Percentiles rank a stretch among this genome's conserved stretches.
These are phyloP conservation scores for Pollachius pollachius DNA, from an alignment of 2,113 vertebrate species.

Conservation along the genomic window DNA sequence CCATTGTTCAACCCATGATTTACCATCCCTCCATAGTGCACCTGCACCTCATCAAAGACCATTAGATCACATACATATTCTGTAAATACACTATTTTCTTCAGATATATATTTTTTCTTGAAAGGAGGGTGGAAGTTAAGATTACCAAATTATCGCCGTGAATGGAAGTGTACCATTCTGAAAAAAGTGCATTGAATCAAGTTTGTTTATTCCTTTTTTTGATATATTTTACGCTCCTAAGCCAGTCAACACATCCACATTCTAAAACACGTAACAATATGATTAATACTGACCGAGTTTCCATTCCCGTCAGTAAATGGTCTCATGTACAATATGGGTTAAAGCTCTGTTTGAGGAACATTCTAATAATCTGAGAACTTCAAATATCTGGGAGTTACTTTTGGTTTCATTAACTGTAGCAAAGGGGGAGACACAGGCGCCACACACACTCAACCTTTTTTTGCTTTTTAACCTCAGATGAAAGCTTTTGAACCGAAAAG, in stretches of 20 bases:
- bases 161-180: conserved; percentile 58
- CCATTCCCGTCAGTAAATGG: conserved; percentile 52
- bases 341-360: conserved; percentile 34
- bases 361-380: conserved; percentile 11
- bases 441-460: no score
- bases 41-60: no score
- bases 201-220: background rate
- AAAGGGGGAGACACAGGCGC: no score
- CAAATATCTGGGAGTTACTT: no score
- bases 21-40: no score
- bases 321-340: conserved; percentile 42
- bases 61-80: no score
- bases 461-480: no score
- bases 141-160: conserved; percentile 20
- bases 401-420: no score
- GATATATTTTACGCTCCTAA: conserved; percentile 52
- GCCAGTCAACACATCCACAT: conserved; percentile 56
- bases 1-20: no score
- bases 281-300: conserved; percentile 68
- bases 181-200: conserved; percentile 69
- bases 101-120: no score
- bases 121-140: background rate
- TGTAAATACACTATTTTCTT: no score
- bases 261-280: conserved; percentile 46
- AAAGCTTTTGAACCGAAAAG: no score